Conservation (phyloP, 2,888 invertebrate species). For the Fragum sueziense region DNA sequence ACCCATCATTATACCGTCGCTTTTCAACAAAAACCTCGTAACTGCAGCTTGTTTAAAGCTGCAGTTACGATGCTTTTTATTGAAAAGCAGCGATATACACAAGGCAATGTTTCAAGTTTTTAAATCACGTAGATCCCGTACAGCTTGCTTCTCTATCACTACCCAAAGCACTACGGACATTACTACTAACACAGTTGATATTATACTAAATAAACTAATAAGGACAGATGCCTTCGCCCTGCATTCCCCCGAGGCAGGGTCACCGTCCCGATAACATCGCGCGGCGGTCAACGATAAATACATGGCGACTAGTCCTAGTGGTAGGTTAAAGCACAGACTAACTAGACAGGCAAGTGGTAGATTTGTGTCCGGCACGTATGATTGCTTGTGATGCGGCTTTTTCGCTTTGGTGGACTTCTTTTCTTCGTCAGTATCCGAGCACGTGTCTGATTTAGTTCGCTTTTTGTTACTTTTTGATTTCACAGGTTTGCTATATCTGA, state of each 20-base stretch:
- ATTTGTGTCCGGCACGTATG: slow-evolving; percentile 65
- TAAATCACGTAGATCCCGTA: slow-evolving; percentile 25
- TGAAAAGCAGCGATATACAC: too few relatives aligned
- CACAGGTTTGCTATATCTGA: slow-evolving; percentile 31
- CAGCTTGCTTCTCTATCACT: slow-evolving; percentile 49
- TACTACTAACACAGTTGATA: slow-evolving; percentile 65
- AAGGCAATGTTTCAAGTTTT: slow-evolving; percentile 7
- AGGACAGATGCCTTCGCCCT: slow-evolving; percentile 61
- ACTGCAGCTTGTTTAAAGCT: too few relatives aligned
- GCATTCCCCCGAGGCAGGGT: slow-evolving; percentile 54
- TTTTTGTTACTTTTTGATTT: slow-evolving; percentile 36
- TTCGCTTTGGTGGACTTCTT: slow-evolving; percentile 10
- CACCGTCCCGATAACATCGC: slow-evolving; percentile 61
- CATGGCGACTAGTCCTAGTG: slow-evolving; percentile 65
- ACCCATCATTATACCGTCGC: background rate
- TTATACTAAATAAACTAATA: slow-evolving; percentile 64
- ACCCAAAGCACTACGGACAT: slow-evolving; percentile 63
- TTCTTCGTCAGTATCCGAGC: background rate
- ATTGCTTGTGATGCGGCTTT: background rate
- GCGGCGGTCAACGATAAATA: slow-evolving; percentile 67
- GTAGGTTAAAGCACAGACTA: slow-evolving; percentile 66
- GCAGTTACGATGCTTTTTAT: too few relatives aligned
- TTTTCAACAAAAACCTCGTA: too few relatives aligned
- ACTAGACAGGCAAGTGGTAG: slow-evolving; percentile 65
- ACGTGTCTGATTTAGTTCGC: slow-evolving; percentile 26